Conservation (phyloP, 2,113 vertebrate species). For the Paralichthys olivaceus region DNA sequence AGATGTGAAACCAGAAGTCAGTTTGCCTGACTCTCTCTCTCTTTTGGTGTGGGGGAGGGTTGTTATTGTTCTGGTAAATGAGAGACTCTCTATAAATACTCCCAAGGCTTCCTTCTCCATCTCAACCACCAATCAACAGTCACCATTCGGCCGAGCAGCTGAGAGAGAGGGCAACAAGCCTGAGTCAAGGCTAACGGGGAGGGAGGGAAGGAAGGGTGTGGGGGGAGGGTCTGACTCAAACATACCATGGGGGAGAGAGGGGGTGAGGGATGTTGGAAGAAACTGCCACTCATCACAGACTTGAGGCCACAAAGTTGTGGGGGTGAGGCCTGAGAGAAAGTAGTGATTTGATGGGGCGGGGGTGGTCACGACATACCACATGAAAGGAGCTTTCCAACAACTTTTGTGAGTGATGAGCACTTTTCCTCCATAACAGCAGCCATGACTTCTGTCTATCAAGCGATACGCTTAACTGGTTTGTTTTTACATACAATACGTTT, state of each 20-base stretch:
- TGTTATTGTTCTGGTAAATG: slow-evolving; percentile 84
- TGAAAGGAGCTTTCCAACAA: slow-evolving; percentile 37
- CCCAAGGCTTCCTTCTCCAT: slow-evolving; percentile 78
- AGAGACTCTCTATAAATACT: slow-evolving; percentile 85
- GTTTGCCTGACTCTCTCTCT: slow-evolving; percentile 57
- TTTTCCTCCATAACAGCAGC: background rate
- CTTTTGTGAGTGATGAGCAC: slow-evolving; percentile 21
- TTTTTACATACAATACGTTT: background rate
- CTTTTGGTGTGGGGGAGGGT: slow-evolving; percentile 71
- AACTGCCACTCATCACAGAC: slow-evolving; percentile 68
- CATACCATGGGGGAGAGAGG: slow-evolving; percentile 24
- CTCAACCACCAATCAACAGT: slow-evolving; percentile 77
- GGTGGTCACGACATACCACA: slow-evolving; percentile 26
- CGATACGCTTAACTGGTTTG: slow-evolving; percentile 6
- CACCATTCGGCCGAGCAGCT: slow-evolving; percentile 70
- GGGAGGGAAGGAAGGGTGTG: slow-evolving; percentile 44
- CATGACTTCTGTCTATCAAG: background rate
- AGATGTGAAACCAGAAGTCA: slow-evolving; percentile 76
- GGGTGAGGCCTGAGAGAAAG: slow-evolving; percentile 63
- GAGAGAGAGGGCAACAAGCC: slow-evolving; percentile 73
- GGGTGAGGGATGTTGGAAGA: slow-evolving; percentile 48
- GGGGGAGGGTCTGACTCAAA: slow-evolving; percentile 62
- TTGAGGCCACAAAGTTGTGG: slow-evolving; percentile 57
- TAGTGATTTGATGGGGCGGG: slow-evolving; percentile 49
- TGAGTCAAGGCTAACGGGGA: slow-evolving; percentile 76